Percentiles rank a stretch among this genome's conserved stretches.
phyloP scores from a whole-genome alignment of 2,113 vertebrate species.

The Cranoglanis bouderius region DNA sequence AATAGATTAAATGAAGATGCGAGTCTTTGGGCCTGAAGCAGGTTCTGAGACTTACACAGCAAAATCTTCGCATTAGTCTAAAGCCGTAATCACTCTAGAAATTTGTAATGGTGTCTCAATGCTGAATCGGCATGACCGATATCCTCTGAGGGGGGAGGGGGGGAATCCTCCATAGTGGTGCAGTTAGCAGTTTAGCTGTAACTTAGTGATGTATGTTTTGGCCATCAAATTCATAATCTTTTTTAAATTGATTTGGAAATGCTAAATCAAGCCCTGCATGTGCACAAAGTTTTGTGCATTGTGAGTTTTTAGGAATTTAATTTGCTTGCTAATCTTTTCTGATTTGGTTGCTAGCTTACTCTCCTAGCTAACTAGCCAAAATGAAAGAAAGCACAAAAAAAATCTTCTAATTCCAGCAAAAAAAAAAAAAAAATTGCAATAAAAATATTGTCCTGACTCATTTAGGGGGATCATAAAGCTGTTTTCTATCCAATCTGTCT shows the following conservation, averaged over 20 bases:
- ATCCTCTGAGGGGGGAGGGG: background rate
- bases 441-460: too few species aligned
- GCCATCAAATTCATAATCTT: background rate
- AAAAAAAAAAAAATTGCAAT: too few species aligned
- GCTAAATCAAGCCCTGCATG: background rate
- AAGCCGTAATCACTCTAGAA: background rate
- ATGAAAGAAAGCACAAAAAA: background rate
- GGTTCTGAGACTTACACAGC: background rate
- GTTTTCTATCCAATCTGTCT: too few species aligned
- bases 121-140: background rate
- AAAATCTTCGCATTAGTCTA: background rate
- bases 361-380: background rate
- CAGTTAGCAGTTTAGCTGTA: background rate
- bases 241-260: background rate
- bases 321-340: background rate
- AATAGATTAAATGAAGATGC: slow-evolving; percentile 4
- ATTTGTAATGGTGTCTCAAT: background rate
- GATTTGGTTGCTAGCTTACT: background rate
- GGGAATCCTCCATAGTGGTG: background rate
- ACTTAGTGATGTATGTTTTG: background rate
- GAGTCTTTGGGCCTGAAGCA: background rate
- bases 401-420: too few species aligned
- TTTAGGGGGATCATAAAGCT: too few species aligned
- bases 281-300: background rate
- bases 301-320: background rate